A percentile compares a stretch with the other conserved stretches of the same genome.
phyloP scores from a whole-genome alignment of 2,888 invertebrate genomes.

The Drosophila paranaensis region DNA sequence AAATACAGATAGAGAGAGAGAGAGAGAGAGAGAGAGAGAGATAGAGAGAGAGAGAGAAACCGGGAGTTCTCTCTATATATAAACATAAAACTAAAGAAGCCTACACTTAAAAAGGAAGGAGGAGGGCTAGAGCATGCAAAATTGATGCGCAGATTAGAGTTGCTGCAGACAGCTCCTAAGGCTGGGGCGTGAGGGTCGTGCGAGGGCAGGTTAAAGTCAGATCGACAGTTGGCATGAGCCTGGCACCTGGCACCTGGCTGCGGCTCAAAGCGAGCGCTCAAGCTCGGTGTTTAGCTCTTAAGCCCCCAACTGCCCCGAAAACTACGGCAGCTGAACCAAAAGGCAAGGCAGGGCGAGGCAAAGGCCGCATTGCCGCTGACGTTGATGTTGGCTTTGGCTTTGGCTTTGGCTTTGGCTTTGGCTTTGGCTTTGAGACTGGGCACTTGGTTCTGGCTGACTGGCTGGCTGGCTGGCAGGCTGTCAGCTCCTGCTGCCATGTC shows the following conservation, averaged over 20 bases:
- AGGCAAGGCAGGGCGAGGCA: constrained; percentile 1
- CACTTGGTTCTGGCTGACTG: constrained; percentile 15
- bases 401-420: constrained; percentile 32
- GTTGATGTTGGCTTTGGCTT: constrained; percentile 41
- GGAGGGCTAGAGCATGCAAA: constrained; percentile 43
- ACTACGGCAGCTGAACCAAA: constrained; percentile 1
- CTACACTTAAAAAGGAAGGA: constrained; percentile 43
- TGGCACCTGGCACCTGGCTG: constrained; percentile 14
- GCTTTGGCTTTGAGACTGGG: constrained; percentile 29
- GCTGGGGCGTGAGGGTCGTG: not conserved
- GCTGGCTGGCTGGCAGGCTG: constrained; percentile 18
- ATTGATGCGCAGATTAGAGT: constrained; percentile 67
- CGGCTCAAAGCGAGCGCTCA: constrained; percentile 24
- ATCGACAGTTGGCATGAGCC: constrained; percentile 41
- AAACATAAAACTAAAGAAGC: constrained; percentile 23
- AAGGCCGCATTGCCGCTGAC: constrained; percentile 43
- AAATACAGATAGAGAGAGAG: not conserved
- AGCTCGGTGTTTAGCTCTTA: constrained; percentile 26
- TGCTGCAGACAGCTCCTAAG: not conserved
- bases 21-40: too few species aligned
- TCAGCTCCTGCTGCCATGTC: constrained; percentile 35
- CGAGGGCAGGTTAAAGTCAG: constrained; percentile 1
- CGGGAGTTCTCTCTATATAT: not conserved
- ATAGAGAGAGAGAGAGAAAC: too few species aligned
- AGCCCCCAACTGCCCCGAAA: constrained; percentile 4